These are phyloP conservation scores for Miltochrista miniata DNA, from an alignment of 2,888 invertebrate species.

Conservation along the genomic window DNA sequence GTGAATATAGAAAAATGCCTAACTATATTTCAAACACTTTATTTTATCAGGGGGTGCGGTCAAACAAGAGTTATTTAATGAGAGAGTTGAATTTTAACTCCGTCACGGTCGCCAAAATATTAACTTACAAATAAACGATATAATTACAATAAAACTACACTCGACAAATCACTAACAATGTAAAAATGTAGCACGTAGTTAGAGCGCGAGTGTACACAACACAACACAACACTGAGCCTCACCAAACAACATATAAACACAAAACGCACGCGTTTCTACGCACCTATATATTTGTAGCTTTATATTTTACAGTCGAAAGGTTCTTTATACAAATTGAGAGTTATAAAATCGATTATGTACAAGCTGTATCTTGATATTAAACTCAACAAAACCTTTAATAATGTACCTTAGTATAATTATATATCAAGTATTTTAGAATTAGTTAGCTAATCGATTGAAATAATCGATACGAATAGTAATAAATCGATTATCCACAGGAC, in stretches of 20 bases:
- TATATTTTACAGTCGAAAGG: neutral
- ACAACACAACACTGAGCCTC: slow-evolving; percentile 11
- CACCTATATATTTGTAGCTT: slow-evolving; percentile 3
- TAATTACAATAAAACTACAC: slow-evolving; percentile 28
- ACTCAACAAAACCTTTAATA: neutral
- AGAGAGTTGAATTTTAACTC: too few species aligned
- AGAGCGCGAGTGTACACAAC: slow-evolving; percentile 26
- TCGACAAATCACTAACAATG: slow-evolving; percentile 29
- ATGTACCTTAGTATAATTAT: neutral
- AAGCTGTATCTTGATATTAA: neutral
- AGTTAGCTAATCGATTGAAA: too few species aligned
- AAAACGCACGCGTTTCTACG: slow-evolving; percentile 5
- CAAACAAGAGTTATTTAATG: too few species aligned
- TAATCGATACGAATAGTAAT: too few species aligned
- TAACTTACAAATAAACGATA: too few species aligned
- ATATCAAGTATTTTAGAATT: too few species aligned
- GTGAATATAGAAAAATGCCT: neutral
- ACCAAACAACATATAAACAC: slow-evolving; percentile 2
- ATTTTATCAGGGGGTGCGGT: slow-evolving; percentile 16
- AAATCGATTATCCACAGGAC: too few species aligned
- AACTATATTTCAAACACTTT: too few species aligned
- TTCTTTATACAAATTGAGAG: neutral
- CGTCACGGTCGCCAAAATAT: too few species aligned
- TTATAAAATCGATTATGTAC: too few species aligned
- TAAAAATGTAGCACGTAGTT: slow-evolving; percentile 15